Base-by-base conservation (phyloP, 2,888 invertebrate species). In the Acanthosoma haemorrhoidale region DNA sequence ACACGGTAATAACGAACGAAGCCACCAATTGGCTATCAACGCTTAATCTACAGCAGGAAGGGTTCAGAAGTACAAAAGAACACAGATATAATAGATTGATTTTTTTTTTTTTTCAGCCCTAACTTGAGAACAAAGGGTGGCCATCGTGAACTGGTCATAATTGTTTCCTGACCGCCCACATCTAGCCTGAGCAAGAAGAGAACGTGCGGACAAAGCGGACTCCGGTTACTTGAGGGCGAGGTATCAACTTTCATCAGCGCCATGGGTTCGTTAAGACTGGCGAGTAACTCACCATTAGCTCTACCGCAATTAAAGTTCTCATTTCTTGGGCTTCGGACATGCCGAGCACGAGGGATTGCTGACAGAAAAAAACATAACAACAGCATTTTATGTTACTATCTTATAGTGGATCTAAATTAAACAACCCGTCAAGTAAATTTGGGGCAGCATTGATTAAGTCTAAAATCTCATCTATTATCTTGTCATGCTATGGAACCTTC, bases 321-420 rank as follows among this genome's bases (percentile, higher is more conserved):
- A 51, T 51, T 51, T 51, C 25, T 51, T 21, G n/a, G 51, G 51
- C 51, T 51, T 51, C 51, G n/a, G n/a, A n/a, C n/a, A n/a, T n/a
- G n/a, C n/a, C n/a, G n/a, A n/a, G n/a, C n/a, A n/a, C n/a, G n/a
- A n/a, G n/a, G n/a, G n/a, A n/a, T n/a, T n/a, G n/a, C n/a, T n/a
- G n/a, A n/a, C n/a, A n/a, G n/a, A n/a, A n/a, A n/a, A n/a, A n/a
- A n/a, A n/a, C n/a, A n/a, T n/a, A n/a, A n/a, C n/a, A n/a, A n/a
- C n/a, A n/a, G n/a, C n/a, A n/a, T n/a, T n/a, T n/a, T n/a, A n/a
- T n/a, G n/a, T n/a, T n/a, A n/a, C n/a, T n/a, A n/a, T n/a, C n/a
- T n/a, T n/a, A n/a, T n/a, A n/a, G n/a, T n/a, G n/a, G n/a, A n/a
- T n/a, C n/a, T n/a, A n/a, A n/a, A n/a, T n/a, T n/a, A n/a, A n/a